Evolutionary conservation across 2,797 vertebrate species (phyloP).

Genomic region (Coracias cyanogaster): DNA sequence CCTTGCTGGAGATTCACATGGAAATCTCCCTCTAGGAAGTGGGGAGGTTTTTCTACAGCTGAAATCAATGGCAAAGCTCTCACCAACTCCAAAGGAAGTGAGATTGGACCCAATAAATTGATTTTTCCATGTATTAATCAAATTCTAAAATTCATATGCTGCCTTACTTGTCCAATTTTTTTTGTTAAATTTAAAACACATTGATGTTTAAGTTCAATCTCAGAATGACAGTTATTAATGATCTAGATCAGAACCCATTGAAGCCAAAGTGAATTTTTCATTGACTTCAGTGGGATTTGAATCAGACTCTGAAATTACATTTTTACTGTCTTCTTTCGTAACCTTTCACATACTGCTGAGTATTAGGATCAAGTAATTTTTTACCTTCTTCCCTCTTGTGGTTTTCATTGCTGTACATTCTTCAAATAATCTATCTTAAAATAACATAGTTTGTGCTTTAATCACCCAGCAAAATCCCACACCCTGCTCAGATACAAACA

Average conservation of each 20-base stretch:
- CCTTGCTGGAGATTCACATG: constrained; percentile 18
- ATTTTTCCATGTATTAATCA: constrained; percentile 5
- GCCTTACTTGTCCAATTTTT: neutral
- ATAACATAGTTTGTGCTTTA: constrained; percentile 15
- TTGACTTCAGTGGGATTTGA: constrained; percentile 13
- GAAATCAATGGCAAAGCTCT: constrained; percentile 11
- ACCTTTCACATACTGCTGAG: constrained; percentile 3
- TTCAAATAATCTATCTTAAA: constrained; percentile 34
- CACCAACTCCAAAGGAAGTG: neutral
- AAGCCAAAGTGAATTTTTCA: constrained; percentile 20
- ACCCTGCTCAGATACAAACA: neutral
- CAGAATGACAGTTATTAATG: constrained; percentile 20
- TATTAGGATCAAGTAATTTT: neutral
- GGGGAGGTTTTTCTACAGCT: neutral
- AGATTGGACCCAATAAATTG: neutral
- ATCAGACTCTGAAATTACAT: constrained; percentile 14
- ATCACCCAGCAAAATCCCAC: neutral
- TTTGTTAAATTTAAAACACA: constrained; percentile 41
- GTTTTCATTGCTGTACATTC: constrained; percentile 23
- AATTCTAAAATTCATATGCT: neutral
- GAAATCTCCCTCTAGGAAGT: constrained; percentile 48
- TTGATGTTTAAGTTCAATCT: neutral
- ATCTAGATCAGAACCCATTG: neutral
- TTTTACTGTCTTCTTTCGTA: constrained; percentile 22
- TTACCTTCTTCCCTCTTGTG: constrained; percentile 6